Percentiles rank a stretch among this genome's conserved stretches.
Evolutionary conservation across 1,140 invertebrate genomes (phyloP).

Genomic region (Macrocentrus cingulum): DNA sequence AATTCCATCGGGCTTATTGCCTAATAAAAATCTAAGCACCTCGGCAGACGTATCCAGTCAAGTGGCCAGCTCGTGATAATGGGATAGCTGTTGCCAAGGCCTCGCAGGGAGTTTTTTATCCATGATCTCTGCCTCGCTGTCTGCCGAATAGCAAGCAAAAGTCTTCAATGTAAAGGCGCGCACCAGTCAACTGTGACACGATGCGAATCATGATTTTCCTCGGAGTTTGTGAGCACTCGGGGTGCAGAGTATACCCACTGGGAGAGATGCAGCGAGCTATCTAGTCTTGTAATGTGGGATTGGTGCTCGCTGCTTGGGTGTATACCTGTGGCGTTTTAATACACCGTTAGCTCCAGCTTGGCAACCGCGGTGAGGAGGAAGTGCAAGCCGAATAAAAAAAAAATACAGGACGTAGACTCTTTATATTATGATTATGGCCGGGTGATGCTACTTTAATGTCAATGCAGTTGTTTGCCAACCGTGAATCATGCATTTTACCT

Average conservation of each 20-base stretch:
- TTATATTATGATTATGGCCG: background rate
- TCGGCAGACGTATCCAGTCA: no score
- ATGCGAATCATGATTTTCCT: background rate
- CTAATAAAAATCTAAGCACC: no score
- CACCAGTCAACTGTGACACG: no score
- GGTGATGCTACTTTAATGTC: background rate
- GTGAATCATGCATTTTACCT: no score
- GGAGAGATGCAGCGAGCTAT: no score
- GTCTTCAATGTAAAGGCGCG: no score
- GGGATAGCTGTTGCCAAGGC: background rate
- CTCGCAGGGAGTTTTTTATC: no score
- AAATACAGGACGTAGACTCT: conserved; percentile 3
- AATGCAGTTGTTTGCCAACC: no score
- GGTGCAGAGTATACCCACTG: background rate
- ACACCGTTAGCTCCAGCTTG: conserved; percentile 51
- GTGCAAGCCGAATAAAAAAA: conserved; percentile 20
- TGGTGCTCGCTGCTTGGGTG: conserved; percentile 18
- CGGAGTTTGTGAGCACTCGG: background rate
- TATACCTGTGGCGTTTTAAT: conserved; percentile 11
- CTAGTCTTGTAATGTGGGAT: no score
- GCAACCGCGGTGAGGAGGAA: conserved; percentile 34
- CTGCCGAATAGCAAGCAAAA: no score
- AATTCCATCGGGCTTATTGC: background rate
- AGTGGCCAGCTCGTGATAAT: no score
- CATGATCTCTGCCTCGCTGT: no score